These are phyloP conservation scores for Slavum lentiscoides DNA, from an alignment of 2,888 invertebrate genomes.

Conservation along the genomic window DNA sequence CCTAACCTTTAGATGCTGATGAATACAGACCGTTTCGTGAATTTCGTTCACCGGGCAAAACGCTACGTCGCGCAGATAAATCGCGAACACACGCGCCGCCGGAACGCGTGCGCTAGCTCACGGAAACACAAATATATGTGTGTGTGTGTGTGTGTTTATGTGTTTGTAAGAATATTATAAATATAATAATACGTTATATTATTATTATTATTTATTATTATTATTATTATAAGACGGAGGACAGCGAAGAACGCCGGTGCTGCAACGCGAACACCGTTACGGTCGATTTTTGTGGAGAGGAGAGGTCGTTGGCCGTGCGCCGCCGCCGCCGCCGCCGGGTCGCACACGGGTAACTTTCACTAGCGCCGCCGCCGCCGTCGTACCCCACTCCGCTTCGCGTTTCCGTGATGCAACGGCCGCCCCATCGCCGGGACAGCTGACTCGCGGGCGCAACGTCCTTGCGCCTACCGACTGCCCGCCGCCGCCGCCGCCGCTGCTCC, in stretches of 20 bases:
- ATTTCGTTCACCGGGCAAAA: too few relatives aligned
- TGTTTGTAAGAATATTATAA: too few relatives aligned
- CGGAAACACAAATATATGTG: too few relatives aligned
- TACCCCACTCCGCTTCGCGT: conserved; percentile 25
- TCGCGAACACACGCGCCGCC: too few relatives aligned
- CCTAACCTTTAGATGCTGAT: too few relatives aligned
- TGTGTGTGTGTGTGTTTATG: too few relatives aligned
- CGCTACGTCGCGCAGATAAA: too few relatives aligned
- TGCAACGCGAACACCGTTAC: conserved; percentile 43
- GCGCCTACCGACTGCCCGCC: not conserved
- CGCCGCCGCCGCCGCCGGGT: conserved; percentile 26
- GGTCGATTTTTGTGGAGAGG: conserved; percentile 49
- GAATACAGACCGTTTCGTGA: too few relatives aligned
- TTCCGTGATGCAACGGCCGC: conserved; percentile 52
- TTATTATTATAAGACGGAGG: conserved; percentile 30
- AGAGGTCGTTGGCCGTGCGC: conserved; percentile 51
- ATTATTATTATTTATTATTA: too few relatives aligned
- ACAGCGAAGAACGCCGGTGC: not conserved
- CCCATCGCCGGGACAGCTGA: conserved; percentile 34
- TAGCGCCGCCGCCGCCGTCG: conserved; percentile 41
- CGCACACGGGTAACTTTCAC: conserved; percentile 49
- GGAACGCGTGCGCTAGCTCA: too few relatives aligned
- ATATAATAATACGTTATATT: too few relatives aligned
- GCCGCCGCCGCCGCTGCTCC: not conserved
- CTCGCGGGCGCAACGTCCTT: conserved; percentile 41